These are phyloP conservation scores for Clepsis dumicolana DNA, from an alignment of 2,888 invertebrate species.

Conservation along the genomic window DNA sequence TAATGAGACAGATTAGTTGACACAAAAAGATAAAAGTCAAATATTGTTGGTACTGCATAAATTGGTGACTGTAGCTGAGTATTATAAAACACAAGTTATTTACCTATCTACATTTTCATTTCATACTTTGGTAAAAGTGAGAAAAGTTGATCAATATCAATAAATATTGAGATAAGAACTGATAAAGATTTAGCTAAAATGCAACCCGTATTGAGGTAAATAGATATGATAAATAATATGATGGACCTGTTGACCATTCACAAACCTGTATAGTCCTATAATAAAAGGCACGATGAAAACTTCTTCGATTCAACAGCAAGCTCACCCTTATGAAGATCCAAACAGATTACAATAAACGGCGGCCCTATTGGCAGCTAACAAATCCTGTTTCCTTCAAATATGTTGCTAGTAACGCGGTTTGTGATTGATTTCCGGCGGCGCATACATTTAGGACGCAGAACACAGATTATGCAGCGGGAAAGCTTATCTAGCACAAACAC, in stretches of 20 bases:
- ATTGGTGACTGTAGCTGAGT: no score
- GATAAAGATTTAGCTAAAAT: neutral
- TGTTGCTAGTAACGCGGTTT: constrained; percentile 66
- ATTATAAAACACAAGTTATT: no score
- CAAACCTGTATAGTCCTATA: neutral
- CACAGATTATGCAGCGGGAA: constrained; percentile 9
- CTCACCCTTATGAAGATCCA: constrained; percentile 22
- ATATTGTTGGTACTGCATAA: no score
- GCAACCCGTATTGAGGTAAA: neutral
- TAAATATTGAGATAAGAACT: neutral
- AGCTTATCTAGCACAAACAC: neutral
- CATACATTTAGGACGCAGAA: constrained; percentile 53
- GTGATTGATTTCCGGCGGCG: constrained; percentile 71
- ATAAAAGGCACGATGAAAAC: neutral
- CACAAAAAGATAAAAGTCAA: no score
- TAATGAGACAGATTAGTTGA: no score
- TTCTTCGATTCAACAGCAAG: constrained; percentile 20
- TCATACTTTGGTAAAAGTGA: no score
- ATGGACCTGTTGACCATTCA: no score
- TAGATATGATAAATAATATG: no score
- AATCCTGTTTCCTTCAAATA: constrained; percentile 66
- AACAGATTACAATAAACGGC: constrained; percentile 50
- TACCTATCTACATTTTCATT: no score
- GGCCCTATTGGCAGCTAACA: constrained; percentile 62
- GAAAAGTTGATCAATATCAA: no score